These are phyloP conservation scores for Sebastes flavidus DNA, from an alignment of 2,797 vertebrate genomes.

Conservation along the genomic window DNA sequence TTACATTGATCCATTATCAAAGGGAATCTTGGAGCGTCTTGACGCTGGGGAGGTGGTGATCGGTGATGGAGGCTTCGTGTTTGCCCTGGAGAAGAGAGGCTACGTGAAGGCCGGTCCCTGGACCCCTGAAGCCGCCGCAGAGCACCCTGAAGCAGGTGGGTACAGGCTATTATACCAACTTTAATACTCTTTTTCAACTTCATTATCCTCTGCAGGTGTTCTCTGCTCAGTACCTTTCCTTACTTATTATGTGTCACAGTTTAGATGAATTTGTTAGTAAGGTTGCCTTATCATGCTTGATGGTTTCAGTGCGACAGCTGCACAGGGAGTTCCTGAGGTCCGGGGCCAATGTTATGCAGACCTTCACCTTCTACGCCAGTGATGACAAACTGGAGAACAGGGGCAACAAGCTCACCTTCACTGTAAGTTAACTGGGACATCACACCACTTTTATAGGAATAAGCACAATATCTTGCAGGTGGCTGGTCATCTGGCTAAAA, in stretches of 20 bases:
- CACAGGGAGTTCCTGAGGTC: slow-evolving; percentile 94
- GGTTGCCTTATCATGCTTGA: background rate
- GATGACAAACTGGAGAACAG: slow-evolving; percentile 96
- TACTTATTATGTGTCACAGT: background rate
- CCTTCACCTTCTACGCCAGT: slow-evolving; percentile 94
- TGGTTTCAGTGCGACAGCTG: slow-evolving; percentile 88
- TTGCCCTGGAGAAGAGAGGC: slow-evolving; percentile 96
- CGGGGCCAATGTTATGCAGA: slow-evolving; percentile 91
- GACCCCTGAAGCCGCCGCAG: slow-evolving; percentile 93
- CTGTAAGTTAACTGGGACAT: slow-evolving; percentile 52
- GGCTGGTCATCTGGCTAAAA: background rate
- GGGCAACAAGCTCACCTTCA: slow-evolving; percentile 86
- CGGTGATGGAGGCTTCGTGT: slow-evolving; percentile 96
- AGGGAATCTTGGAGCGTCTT: slow-evolving; percentile 95
- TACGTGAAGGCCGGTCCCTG: slow-evolving; percentile 98
- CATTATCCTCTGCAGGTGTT: background rate
- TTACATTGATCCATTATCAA: background rate
- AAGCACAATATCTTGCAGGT: background rate
- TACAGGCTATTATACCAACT: background rate
- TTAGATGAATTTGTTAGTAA: background rate
- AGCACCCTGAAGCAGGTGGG: slow-evolving; percentile 95
- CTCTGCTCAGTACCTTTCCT: background rate
- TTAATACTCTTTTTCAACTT: background rate
- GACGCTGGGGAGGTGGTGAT: slow-evolving; percentile 91
- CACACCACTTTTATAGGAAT: background rate